These are phyloP conservation scores for Pipra filicauda DNA, from an alignment of 2,113 vertebrate genomes.

Conservation along the genomic window DNA sequence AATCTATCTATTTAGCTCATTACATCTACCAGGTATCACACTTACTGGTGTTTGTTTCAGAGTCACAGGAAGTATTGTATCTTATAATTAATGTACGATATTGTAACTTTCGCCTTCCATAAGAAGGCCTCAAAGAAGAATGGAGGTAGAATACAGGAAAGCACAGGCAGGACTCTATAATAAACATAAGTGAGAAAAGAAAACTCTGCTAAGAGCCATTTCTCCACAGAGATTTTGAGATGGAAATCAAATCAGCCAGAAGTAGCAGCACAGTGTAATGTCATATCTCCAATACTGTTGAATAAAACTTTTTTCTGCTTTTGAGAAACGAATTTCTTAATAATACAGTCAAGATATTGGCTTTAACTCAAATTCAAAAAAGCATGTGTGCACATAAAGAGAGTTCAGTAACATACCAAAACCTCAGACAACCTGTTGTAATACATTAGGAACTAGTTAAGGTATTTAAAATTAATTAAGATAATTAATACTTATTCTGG, in stretches of 20 bases:
- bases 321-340: neutral
- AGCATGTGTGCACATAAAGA: neutral
- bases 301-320: neutral
- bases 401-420: neutral
- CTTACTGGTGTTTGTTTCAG: neutral
- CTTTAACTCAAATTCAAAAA: neutral
- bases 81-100: neutral
- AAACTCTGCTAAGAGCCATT: neutral
- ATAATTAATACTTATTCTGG: neutral
- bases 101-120: neutral
- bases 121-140: neutral
- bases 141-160: neutral
- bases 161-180: neutral
- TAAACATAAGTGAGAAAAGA: neutral
- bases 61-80: neutral
- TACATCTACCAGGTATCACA: neutral
- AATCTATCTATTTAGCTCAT: neutral
- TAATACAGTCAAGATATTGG: neutral
- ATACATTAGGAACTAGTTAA: neutral
- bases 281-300: neutral
- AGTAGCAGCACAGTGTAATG: neutral
- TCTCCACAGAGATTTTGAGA: neutral
- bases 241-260: neutral
- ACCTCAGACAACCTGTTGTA: neutral
- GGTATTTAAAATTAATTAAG: neutral